Base-by-base conservation (phyloP, 2,797 vertebrate species). In the Enteromius treurensis region DNA sequence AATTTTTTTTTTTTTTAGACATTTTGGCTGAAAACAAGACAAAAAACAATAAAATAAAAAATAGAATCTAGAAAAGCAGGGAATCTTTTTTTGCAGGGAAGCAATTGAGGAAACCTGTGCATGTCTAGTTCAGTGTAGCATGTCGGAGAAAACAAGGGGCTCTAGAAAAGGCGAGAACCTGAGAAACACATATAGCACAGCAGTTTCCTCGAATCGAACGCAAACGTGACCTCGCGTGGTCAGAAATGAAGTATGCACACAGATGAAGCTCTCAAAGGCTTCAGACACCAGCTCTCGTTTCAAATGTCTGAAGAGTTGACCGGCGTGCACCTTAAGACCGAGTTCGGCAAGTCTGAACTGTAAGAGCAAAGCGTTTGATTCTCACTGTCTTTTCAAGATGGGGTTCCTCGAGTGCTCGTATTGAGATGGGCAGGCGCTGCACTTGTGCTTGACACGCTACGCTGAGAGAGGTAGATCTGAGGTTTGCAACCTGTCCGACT, bases 381-480 rank as follows among this genome's bases (percentile, higher is more conserved):
- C 34, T 40, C n/a, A 29, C 29, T 13, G 53, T 3, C 7, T 37
- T 77, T 58, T 64, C 55, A 10, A 40, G 34, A 29, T 29, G 11
- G 5, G 14, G 58, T 29, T 62, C 60, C 26, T 62, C 19, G 15
- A 76, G 5, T 53, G 81, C 68, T 70, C 60, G 10, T 70, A 40
- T 37, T 34, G 29, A 37, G 73, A 82, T 26, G 62, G 55, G 84
- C 42, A 69, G 82, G 55, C n/a, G 77, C 80, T 74, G 21, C 49
- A 67, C 45, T 76, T 65, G 82, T 58, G 34, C 69, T 80, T 34
- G 29, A 53, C 19, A n/a, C n/a, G n/a, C n/a, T n/a, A 62, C 58
- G 37, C 45, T 21, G 17, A 60, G 69, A 81, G 93, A 92, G 93
- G 93, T 93, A 93, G 92, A 93, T 91, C 87, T 58, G 88, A 89